Conservation (phyloP, 2,888 invertebrate species). For the Ditula angustiorana region DNA sequence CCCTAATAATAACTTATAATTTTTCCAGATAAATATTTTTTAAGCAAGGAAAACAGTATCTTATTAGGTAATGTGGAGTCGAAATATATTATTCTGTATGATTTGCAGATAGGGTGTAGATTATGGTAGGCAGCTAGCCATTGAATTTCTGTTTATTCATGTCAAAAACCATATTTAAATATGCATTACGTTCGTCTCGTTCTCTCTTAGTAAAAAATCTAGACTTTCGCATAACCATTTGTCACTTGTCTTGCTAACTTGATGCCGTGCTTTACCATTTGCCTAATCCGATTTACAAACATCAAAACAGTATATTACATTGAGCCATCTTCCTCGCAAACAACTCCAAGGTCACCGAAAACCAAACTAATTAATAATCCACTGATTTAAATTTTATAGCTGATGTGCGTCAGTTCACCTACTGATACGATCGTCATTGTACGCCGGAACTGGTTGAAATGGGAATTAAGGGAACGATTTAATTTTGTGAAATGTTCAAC, state of each 20-base stretch:
- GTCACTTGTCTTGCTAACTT: background rate
- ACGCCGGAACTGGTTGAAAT: background rate
- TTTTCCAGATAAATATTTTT: too few species aligned
- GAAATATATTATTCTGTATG: too few species aligned
- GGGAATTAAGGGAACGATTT: too few species aligned
- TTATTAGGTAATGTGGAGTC: too few species aligned
- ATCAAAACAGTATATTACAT: background rate
- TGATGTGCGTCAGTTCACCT: slow-evolving; percentile 27
- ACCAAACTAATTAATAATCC: slow-evolving; percentile 24
- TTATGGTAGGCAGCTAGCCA: too few species aligned
- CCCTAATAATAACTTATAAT: too few species aligned
- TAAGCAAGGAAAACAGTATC: too few species aligned
- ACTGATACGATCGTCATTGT: background rate
- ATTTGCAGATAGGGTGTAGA: too few species aligned
- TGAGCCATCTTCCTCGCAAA: slow-evolving; percentile 11
- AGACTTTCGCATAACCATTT: background rate
- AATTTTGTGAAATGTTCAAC: too few species aligned
- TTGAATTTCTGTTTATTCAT: too few species aligned
- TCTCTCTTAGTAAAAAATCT: background rate
- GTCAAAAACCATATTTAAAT: too few species aligned
- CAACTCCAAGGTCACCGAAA: slow-evolving; percentile 24
- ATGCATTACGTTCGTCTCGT: too few species aligned
- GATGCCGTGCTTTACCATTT: background rate
- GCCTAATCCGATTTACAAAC: background rate
- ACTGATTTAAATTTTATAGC: slow-evolving; percentile 22